These are phyloP conservation scores for Chionoecetes opilio DNA, from an alignment of 1,140 invertebrate genomes.

Conservation along the genomic window DNA sequence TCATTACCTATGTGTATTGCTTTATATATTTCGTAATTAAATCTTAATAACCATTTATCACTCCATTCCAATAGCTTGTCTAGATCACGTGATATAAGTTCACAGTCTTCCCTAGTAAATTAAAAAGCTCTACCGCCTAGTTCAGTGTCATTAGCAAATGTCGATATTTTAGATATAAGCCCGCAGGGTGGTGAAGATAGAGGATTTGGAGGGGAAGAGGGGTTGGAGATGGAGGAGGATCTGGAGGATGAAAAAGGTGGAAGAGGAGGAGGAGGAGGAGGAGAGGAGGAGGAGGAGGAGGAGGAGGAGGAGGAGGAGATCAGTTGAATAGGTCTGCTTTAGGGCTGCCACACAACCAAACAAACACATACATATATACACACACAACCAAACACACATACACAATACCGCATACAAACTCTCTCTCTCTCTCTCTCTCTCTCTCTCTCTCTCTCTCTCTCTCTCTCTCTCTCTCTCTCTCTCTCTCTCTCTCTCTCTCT, in stretches of 20 bases:
- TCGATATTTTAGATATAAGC: too few relatives aligned
- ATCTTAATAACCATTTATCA: too few relatives aligned
- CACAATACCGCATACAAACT: background rate
- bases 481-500: background rate
- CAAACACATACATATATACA: background rate
- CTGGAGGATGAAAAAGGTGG: background rate
- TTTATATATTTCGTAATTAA: too few relatives aligned
- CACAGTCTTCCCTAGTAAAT: too few relatives aligned
- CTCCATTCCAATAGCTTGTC: too few relatives aligned
- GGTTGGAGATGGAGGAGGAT: background rate
- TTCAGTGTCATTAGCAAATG: too few relatives aligned
- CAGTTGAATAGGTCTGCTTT: slow-evolving; percentile 28
- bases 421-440: background rate
- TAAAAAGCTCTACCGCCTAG: too few relatives aligned
- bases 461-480: slow-evolving; percentile 27
- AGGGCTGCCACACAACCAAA: background rate
- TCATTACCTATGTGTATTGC: too few relatives aligned
- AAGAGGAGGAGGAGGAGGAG: slow-evolving; percentile 13
- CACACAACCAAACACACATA: background rate
- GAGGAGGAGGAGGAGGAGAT: slow-evolving; percentile 3
- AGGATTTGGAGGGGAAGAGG: background rate
- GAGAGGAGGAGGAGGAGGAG: background rate
- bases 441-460: slow-evolving; percentile 27
- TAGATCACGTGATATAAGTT: too few relatives aligned
- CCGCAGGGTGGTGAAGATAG: too few relatives aligned